Percentiles rank a stretch among this genome's conserved stretches.
Evolutionary conservation across 2,888 invertebrate species (phyloP).

Genomic region (Lissonota sp.): DNA sequence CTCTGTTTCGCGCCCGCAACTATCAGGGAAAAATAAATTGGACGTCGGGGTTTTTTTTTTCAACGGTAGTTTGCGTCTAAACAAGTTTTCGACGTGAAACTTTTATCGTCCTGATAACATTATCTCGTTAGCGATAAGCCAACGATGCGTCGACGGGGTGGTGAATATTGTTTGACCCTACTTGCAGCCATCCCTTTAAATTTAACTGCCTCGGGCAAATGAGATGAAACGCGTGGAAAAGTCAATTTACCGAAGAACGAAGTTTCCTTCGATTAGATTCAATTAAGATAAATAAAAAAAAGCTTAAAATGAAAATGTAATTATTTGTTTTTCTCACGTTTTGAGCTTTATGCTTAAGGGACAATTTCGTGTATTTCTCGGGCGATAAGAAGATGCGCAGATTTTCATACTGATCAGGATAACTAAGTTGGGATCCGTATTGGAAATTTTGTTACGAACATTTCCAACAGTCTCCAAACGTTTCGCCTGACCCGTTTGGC

Average conservation of each 20-base stretch:
- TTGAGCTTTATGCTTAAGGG: too few species aligned
- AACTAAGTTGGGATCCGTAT: neutral
- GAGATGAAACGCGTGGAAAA: slow-evolving; percentile 25
- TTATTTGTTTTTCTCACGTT: too few species aligned
- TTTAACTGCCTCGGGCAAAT: slow-evolving; percentile 18
- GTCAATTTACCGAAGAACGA: slow-evolving; percentile 48
- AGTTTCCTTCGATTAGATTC: slow-evolving; percentile 35
- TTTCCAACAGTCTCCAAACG: neutral
- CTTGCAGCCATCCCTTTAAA: neutral
- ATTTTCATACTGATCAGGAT: too few species aligned
- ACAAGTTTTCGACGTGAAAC: slow-evolving; percentile 14
- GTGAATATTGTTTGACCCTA: slow-evolving; percentile 35
- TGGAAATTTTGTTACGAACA: neutral
- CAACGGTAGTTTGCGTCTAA: neutral
- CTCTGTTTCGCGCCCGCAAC: neutral
- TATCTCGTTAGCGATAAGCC: slow-evolving; percentile 37
- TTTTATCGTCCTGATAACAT: slow-evolving; percentile 18
- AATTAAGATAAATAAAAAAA: too few species aligned
- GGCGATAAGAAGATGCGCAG: too few species aligned
- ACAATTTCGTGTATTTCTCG: too few species aligned
- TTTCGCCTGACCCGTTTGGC: slow-evolving; percentile 12
- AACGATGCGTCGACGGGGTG: slow-evolving; percentile 20
- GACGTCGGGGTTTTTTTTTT: neutral
- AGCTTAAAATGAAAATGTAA: too few species aligned
- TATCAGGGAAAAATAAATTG: neutral